Conservation (phyloP, 2,797 vertebrate genomes). For the Chelon auratus region DNA sequence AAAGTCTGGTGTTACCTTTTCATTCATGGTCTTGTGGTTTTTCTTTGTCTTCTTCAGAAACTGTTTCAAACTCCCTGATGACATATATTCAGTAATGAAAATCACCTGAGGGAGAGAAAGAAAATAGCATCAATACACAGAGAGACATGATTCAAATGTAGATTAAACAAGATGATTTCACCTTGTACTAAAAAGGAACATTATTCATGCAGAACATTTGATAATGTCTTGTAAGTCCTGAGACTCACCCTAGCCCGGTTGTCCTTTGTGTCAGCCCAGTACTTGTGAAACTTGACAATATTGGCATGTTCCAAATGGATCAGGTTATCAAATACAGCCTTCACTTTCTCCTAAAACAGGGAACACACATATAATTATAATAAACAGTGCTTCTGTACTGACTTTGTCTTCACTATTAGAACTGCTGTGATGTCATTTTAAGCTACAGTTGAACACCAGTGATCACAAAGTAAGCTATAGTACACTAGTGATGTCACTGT, state of each 20-base stretch:
- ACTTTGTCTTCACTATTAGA: background rate
- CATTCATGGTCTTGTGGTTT: constrained; percentile 99
- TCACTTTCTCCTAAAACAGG: constrained; percentile 92
- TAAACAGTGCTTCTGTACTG: background rate
- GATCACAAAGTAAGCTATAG: background rate
- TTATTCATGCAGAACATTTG: background rate
- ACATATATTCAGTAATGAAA: constrained; percentile 99
- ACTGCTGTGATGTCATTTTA: background rate
- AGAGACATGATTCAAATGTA: background rate
- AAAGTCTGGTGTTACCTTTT: constrained; percentile 86
- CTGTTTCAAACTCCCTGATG: constrained; percentile 98
- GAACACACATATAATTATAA: background rate
- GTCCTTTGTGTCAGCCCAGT: constrained; percentile 97
- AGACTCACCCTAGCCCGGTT: constrained; percentile 93
- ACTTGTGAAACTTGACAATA: constrained; percentile 99
- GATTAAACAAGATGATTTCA: background rate
- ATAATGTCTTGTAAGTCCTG: background rate
- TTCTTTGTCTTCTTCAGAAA: constrained; percentile 99
- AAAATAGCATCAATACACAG: background rate
- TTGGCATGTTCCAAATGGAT: constrained; percentile 98
- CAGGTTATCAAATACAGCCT: constrained; percentile 97
- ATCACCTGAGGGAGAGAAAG: constrained; percentile 88
- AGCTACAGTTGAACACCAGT: background rate
- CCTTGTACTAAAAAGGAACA: background rate
- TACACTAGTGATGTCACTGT: background rate